These are phyloP conservation scores for Deilephila elpenor DNA, from an alignment of 2,888 invertebrate genomes.

Conservation along the genomic window DNA sequence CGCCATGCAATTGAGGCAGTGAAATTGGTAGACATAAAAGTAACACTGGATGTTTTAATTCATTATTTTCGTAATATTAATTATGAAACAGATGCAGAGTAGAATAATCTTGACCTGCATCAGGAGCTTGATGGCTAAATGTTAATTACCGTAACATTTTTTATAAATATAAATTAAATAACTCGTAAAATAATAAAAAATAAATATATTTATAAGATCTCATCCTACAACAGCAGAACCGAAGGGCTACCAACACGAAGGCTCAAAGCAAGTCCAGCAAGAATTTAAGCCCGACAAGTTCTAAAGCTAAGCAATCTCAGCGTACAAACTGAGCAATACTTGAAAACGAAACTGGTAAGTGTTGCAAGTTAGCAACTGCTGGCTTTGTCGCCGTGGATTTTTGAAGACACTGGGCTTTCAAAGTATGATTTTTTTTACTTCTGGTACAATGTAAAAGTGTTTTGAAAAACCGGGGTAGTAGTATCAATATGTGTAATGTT, in stretches of 20 bases:
- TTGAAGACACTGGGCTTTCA: background rate
- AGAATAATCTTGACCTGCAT: too few relatives aligned
- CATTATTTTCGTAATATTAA: too few relatives aligned
- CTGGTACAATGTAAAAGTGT: constrained; percentile 1
- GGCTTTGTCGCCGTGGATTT: constrained; percentile 56
- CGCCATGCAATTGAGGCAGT: too few relatives aligned
- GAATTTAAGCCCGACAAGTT: constrained; percentile 24
- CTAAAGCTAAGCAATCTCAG: constrained; percentile 28
- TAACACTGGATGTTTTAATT: too few relatives aligned
- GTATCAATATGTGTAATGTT: background rate
- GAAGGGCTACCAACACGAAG: background rate
- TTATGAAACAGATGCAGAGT: too few relatives aligned
- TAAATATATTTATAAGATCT: too few relatives aligned
- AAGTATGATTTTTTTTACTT: constrained; percentile 10
- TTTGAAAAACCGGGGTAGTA: background rate
- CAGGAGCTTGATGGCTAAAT: too few relatives aligned
- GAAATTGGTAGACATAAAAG: too few relatives aligned
- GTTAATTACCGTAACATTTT: too few relatives aligned
- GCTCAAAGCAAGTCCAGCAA: background rate
- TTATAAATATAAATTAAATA: too few relatives aligned
- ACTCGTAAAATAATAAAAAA: too few relatives aligned
- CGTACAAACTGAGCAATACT: constrained; percentile 43
- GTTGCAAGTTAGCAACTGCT: constrained; percentile 57
- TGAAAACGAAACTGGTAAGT: constrained; percentile 59
- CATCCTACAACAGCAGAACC: background rate